A percentile compares a stretch with the other conserved stretches of the same genome.
phyloP scores from a whole-genome alignment of 2,113 vertebrate genomes.

The Narcine bancroftii region DNA sequence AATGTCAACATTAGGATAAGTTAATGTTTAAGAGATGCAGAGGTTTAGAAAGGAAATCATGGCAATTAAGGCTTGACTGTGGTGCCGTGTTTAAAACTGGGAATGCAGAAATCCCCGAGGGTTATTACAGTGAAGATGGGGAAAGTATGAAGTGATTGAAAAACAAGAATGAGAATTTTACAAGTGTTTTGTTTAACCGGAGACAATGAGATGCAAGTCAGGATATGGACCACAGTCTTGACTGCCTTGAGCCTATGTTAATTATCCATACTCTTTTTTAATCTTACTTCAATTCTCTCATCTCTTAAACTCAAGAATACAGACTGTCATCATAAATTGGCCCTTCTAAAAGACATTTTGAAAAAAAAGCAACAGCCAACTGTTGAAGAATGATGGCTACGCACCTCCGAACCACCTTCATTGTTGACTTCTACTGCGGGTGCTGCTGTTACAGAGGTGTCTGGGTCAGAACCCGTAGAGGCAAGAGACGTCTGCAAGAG shows the following conservation, averaged over 20 bases:
- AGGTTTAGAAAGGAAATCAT: no score
- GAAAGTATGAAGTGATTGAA: no score
- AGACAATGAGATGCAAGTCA: no score
- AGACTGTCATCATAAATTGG: neutral
- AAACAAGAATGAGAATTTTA: no score
- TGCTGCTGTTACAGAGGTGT: conserved; percentile 69
- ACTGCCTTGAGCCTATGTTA: neutral
- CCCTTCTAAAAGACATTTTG: neutral
- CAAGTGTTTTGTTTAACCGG: no score
- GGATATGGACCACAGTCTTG: no score
- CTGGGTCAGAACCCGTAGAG: conserved; percentile 83
- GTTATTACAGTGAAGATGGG: no score
- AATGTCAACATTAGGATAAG: no score
- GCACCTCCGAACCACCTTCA: conserved; percentile 89
- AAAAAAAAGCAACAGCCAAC: neutral
- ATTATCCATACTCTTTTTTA: neutral
- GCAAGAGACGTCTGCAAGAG: conserved; percentile 80
- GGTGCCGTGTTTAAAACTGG: no score
- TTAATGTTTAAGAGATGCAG: no score
- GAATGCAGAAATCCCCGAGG: no score
- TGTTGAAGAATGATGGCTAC: conserved; percentile 24
- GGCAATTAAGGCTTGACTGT: no score
- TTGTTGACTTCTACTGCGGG: conserved; percentile 72
- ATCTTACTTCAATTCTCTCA: neutral
- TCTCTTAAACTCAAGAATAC: neutral